Conservation (phyloP, 1,140 invertebrate species). For the Lineus longissimus region DNA sequence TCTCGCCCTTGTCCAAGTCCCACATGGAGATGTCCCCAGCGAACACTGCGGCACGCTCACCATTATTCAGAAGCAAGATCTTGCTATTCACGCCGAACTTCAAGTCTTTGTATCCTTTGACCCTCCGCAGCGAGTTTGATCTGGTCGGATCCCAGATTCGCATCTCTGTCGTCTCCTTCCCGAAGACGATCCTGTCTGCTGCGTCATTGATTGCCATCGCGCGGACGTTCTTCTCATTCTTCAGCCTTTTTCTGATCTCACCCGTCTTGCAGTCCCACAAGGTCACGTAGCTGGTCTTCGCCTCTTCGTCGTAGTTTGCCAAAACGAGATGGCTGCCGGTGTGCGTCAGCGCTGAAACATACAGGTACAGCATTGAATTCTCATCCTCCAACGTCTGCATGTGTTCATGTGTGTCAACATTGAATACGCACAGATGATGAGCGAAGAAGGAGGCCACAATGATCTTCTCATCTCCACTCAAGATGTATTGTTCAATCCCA, state of each 20-base stretch:
- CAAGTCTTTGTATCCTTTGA: constrained; percentile 35
- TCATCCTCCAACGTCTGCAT: constrained; percentile 40
- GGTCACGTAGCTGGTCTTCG: constrained; percentile 49
- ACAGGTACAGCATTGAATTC: constrained; percentile 44
- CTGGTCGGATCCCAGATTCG: constrained; percentile 46
- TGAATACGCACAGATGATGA: constrained; percentile 50
- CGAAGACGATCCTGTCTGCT: constrained; percentile 42
- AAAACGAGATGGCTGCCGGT: constrained; percentile 45
- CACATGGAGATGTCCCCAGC: constrained; percentile 49
- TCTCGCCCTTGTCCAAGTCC: constrained; percentile 58
- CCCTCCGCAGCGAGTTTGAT: constrained; percentile 26
- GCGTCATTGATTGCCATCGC: constrained; percentile 44
- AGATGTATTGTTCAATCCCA: constrained; percentile 43
- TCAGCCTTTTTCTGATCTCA: constrained; percentile 39
- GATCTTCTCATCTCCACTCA: constrained; percentile 41
- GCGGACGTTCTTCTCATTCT: constrained; percentile 45
- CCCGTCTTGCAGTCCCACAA: constrained; percentile 46
- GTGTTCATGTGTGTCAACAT: constrained; percentile 35
- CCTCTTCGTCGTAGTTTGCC: constrained; percentile 48
- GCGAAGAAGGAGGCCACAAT: constrained; percentile 51
- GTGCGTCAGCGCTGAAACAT: constrained; percentile 40
- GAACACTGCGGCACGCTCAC: constrained; percentile 39
- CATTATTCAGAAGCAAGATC: constrained; percentile 42
- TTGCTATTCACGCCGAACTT: constrained; percentile 34
- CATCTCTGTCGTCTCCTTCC: constrained; percentile 38